Conservation (phyloP, 2,113 vertebrate species). For the Sakesphorus luctuosus region DNA sequence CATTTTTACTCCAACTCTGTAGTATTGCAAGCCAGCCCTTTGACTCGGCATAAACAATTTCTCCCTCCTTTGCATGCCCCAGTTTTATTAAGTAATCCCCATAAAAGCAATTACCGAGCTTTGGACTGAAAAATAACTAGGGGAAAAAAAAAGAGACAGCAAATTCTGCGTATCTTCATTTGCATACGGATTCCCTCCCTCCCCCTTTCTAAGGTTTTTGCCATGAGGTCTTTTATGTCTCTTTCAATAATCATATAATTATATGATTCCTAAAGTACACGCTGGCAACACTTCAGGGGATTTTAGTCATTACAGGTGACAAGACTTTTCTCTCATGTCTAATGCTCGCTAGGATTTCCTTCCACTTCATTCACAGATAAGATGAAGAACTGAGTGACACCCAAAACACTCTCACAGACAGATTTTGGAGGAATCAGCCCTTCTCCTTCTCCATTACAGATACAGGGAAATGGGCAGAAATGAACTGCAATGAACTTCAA, state of each 20-base stretch:
- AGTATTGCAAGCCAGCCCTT: background rate
- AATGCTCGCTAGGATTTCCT: conserved; percentile 26
- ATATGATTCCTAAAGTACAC: conserved; percentile 70
- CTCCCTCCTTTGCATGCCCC: conserved; percentile 18
- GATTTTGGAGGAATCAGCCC: background rate
- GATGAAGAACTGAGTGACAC: background rate
- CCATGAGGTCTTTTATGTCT: conserved; percentile 70
- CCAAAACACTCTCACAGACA: background rate
- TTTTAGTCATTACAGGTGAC: conserved; percentile 75
- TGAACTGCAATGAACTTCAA: conserved; percentile 17
- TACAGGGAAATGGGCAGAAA: background rate
- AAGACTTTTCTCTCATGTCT: conserved; percentile 55
- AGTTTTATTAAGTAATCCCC: conserved; percentile 65
- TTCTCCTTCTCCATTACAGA: background rate
- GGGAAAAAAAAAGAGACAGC: conserved; percentile 4
- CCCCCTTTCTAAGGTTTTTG: conserved; percentile 44
- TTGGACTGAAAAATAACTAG: conserved; percentile 57
- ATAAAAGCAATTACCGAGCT: conserved; percentile 67
- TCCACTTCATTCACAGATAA: conserved; percentile 48
- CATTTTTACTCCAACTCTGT: background rate
- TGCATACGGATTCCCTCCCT: conserved; percentile 43
- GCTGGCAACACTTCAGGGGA: conserved; percentile 72
- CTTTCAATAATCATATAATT: conserved; percentile 76
- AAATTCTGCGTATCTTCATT: conserved; percentile 59
- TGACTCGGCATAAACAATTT: background rate